Conservation (phyloP, 2,888 invertebrate genomes). For the Zele albiditarsus region DNA sequence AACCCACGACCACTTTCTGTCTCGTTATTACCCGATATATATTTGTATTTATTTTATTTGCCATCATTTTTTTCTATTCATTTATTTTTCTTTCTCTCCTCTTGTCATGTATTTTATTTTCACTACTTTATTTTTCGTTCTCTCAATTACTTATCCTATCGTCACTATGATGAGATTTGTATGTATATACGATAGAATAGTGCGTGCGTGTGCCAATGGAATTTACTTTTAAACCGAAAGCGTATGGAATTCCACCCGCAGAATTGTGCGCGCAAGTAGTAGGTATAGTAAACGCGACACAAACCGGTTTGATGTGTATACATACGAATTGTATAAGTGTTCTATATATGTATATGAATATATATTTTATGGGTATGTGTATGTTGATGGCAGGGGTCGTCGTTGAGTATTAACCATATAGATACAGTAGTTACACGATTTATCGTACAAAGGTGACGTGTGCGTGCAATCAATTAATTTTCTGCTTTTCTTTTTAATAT, state of each 20-base stretch:
- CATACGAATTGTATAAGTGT: conserved; percentile 28
- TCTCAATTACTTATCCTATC: conserved; percentile 27
- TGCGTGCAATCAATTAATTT: conserved; percentile 24
- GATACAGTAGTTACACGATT: conserved; percentile 26
- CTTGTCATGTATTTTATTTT: not conserved
- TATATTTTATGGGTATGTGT: not conserved
- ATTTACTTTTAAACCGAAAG: conserved; percentile 52
- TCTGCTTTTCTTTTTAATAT: conserved; percentile 10
- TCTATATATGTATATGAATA: not conserved
- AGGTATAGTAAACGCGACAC: conserved; percentile 22
- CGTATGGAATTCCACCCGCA: conserved; percentile 47
- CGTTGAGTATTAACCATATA: conserved; percentile 9
- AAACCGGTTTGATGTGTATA: conserved; percentile 46
- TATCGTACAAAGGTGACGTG: conserved; percentile 18
- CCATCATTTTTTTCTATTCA: not conserved
- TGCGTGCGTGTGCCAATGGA: conserved; percentile 33
- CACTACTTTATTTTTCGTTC: not conserved
- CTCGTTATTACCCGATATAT: not conserved
- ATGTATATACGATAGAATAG: not conserved
- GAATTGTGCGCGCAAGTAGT: conserved; percentile 36
- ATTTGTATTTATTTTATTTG: conserved; percentile 1
- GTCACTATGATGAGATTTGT: conserved; percentile 3
- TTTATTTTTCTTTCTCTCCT: not conserved
- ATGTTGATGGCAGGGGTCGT: not conserved
- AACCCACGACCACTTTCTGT: conserved; percentile 7